Percentiles rank a stretch among this genome's conserved stretches.
These are phyloP conservation scores for Poicephalus meyeri DNA, from an alignment of 2,113 vertebrate genomes.

Conservation along the genomic window DNA sequence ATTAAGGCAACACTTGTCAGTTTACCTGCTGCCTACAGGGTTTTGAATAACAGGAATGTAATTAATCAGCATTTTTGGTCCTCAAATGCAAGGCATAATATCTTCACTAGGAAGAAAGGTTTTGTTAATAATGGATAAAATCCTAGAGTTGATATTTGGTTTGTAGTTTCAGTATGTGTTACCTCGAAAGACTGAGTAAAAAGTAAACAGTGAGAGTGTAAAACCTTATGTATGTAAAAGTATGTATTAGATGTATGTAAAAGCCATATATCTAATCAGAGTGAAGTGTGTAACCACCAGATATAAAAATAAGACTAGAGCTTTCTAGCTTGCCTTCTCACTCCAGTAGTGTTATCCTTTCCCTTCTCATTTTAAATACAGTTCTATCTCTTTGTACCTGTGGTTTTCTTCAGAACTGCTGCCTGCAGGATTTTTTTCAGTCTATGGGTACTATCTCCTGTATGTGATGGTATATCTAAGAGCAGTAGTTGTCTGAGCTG, in stretches of 20 bases:
- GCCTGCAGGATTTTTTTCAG: neutral
- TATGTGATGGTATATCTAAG: neutral
- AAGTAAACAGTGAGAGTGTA: neutral
- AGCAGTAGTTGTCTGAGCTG: neutral
- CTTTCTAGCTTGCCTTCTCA: neutral
- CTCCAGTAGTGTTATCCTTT: neutral
- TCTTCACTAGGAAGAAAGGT: neutral
- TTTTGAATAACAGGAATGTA: constrained; percentile 15
- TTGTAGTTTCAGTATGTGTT: constrained; percentile 1
- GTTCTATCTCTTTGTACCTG: neutral
- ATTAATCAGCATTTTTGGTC: neutral
- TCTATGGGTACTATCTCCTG: neutral
- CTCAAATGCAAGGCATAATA: neutral
- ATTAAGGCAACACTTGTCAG: neutral
- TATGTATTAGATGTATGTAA: neutral
- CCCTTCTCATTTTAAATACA: neutral
- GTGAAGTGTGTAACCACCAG: neutral
- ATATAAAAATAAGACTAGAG: neutral
- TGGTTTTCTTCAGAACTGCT: neutral
- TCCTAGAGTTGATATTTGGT: neutral
- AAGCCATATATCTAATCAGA: neutral
- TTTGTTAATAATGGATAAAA: constrained; percentile 10
- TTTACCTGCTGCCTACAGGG: neutral
- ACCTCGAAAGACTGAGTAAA: neutral
- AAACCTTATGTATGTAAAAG: neutral